Conservation (phyloP, 2,797 vertebrate species). For the Ptychobarbus kaznakovi region DNA sequence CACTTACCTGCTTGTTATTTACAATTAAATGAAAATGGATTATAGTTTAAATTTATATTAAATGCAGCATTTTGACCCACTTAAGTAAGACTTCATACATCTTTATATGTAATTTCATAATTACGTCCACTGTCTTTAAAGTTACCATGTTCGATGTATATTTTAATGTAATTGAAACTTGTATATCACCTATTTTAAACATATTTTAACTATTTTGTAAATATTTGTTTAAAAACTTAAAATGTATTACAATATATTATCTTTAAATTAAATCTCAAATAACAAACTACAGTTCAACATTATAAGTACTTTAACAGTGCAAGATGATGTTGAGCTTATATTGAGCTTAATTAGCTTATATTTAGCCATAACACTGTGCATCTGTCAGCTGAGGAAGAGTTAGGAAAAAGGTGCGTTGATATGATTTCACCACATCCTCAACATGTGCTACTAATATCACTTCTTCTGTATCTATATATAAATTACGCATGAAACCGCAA, state of each 20-base stretch:
- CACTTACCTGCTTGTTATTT: background rate
- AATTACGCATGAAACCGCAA: background rate
- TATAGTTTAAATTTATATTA: background rate
- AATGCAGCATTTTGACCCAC: background rate
- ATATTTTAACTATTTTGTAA: background rate
- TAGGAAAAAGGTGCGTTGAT: background rate
- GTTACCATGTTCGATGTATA: background rate
- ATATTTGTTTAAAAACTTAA: background rate
- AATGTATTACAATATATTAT: background rate
- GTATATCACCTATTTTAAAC: background rate
- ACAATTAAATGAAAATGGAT: background rate
- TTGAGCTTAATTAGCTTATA: background rate
- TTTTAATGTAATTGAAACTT: background rate
- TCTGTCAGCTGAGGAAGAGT: background rate
- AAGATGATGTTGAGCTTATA: background rate
- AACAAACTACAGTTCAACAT: background rate
- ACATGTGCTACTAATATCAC: constrained; percentile 3
- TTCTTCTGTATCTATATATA: background rate
- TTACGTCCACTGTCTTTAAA: background rate
- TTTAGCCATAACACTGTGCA: background rate
- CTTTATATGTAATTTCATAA: background rate
- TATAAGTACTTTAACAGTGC: background rate
- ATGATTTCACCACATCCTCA: background rate
- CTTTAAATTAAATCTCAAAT: background rate
- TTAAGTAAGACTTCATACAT: background rate